phyloP scores from a whole-genome alignment of 2,888 invertebrate species.

The Scaeva pyrastri region DNA sequence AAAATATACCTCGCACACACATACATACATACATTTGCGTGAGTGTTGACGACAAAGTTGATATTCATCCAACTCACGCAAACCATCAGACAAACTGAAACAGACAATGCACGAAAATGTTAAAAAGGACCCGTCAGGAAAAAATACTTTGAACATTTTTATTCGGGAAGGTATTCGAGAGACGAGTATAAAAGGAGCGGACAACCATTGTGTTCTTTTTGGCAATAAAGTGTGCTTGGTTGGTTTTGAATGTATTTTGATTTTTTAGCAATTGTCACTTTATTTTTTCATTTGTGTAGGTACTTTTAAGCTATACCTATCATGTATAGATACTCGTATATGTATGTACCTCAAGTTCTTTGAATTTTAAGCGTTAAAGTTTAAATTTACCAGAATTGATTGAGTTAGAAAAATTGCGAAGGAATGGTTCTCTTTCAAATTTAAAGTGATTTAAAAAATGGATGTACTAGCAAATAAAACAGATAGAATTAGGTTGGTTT shows the following conservation, averaged over 20 bases:
- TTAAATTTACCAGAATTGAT: too few species aligned
- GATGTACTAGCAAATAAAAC: too few species aligned
- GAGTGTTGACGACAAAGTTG: constrained; percentile 54
- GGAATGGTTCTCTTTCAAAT: too few species aligned
- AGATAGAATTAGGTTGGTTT: too few species aligned
- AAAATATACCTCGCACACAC: not conserved
- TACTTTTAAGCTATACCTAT: too few species aligned
- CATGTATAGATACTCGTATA: too few species aligned
- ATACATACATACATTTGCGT: constrained; percentile 27
- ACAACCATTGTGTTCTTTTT: constrained; percentile 25
- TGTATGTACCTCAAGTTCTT: too few species aligned
- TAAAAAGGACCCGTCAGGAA: constrained; percentile 39
- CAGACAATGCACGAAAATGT: constrained; percentile 32
- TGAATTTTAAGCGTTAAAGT: too few species aligned
- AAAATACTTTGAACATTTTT: constrained; percentile 32
- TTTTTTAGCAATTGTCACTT: constrained; percentile 18
- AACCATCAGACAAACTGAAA: constrained; percentile 34
- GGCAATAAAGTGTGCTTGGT: constrained; percentile 33
- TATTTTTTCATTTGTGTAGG: not conserved
- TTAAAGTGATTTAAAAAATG: too few species aligned
- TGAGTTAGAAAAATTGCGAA: too few species aligned
- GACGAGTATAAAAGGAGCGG: constrained; percentile 6
- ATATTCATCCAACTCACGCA: constrained; percentile 61
- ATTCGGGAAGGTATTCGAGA: constrained; percentile 30
- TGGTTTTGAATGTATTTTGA: constrained; percentile 11